phyloP scores from a whole-genome alignment of 2,888 invertebrate genomes.

The Drosophila subquinaria region DNA sequence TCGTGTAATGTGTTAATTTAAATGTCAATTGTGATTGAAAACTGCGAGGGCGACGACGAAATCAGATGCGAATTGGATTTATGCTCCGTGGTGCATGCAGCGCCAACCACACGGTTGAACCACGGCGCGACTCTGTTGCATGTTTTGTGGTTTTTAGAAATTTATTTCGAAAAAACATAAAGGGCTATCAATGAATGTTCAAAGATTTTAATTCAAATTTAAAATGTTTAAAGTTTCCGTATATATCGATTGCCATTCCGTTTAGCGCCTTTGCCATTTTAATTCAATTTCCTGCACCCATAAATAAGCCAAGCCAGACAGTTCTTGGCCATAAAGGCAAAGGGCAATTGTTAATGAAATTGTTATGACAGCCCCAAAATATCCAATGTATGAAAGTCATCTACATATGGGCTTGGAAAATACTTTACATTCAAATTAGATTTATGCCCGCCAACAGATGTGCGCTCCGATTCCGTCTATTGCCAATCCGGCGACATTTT shows the following conservation, averaged over 20 bases:
- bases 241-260: constrained; percentile 1
- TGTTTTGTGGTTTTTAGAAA: constrained; percentile 59
- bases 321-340: constrained; percentile 37
- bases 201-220: constrained; percentile 6
- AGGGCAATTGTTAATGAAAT: constrained; percentile 67
- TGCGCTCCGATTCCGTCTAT: constrained; percentile 39
- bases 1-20: constrained; percentile 59
- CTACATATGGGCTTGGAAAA: constrained; percentile 42
- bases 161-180: constrained; percentile 25
- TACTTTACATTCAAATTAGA: constrained; percentile 64
- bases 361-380: constrained; percentile 69
- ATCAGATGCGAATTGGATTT: constrained; percentile 68
- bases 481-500: constrained; percentile 54
- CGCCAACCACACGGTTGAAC: constrained; percentile 43
- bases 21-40: constrained; percentile 56
- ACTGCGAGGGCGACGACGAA: constrained; percentile 26
- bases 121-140: constrained; percentile 32
- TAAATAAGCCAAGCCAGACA: constrained; percentile 58
- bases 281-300: constrained; percentile 68
- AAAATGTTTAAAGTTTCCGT: constrained; percentile 6
- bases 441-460: constrained; percentile 70
- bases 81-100: constrained; percentile 67
- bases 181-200: background rate
- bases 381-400: constrained; percentile 27
- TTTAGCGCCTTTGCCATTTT: constrained; percentile 46